Evolutionary conservation across 2,888 invertebrate species (phyloP).

Genomic region (Erannis defoliaria): DNA sequence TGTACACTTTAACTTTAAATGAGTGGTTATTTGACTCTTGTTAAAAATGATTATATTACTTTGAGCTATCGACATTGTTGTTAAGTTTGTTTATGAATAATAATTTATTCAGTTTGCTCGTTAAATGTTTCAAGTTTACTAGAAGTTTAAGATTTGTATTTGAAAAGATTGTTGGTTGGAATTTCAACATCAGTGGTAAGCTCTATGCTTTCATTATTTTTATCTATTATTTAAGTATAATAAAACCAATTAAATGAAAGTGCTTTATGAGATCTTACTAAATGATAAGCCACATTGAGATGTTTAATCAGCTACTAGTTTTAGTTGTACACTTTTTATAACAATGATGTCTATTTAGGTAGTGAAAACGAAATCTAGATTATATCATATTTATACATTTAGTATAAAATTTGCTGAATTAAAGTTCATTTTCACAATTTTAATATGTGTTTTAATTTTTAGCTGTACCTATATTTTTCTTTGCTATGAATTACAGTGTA

Average conservation of each 20-base stretch:
- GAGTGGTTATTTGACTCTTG: constrained; percentile 80
- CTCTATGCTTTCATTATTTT: constrained; percentile 83
- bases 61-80: constrained; percentile 86
- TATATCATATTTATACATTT: constrained; percentile 87
- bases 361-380: constrained; percentile 85
- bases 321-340: constrained; percentile 87
- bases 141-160: constrained; percentile 83
- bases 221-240: constrained; percentile 86
- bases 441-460: constrained; percentile 51
- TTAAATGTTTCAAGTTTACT: constrained; percentile 87
- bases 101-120: constrained; percentile 87
- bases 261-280: constrained; percentile 86
- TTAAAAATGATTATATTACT: constrained; percentile 84
- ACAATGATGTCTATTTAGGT: constrained; percentile 86
- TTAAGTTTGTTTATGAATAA: constrained; percentile 87
- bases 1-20: constrained; percentile 66
- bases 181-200: constrained; percentile 82
- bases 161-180: constrained; percentile 83
- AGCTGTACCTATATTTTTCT: neutral
- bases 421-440: constrained; percentile 87
- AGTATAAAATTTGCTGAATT: constrained; percentile 87
- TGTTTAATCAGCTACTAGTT: constrained; percentile 86
- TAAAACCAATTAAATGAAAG: constrained; percentile 81
- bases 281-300: constrained; percentile 85
- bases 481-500: neutral